Percentiles rank a stretch among this genome's conserved stretches.
Evolutionary conservation across 2,113 vertebrate species (phyloP).

Genomic region (Todiramphus saurophagus): DNA sequence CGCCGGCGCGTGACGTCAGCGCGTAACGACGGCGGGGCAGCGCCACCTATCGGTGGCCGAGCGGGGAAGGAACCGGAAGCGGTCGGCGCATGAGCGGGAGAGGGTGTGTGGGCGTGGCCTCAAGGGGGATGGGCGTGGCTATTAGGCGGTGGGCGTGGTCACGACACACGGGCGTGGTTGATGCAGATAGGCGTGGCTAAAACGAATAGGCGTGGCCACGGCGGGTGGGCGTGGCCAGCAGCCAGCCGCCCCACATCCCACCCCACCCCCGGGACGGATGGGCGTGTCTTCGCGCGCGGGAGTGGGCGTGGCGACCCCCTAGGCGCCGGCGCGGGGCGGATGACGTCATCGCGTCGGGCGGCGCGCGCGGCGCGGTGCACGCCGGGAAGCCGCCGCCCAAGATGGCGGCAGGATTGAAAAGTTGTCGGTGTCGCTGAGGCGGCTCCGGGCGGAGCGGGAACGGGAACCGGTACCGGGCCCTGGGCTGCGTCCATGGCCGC

Average conservation of each 20-base stretch:
- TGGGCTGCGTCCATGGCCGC: neutral
- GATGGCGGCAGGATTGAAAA: constrained; percentile 91
- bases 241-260: no score
- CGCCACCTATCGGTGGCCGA: neutral
- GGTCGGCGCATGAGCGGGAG: neutral
- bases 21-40: rapidly evolving
- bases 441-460: neutral
- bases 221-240: no score
- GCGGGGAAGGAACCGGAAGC: rapidly evolving
- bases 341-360: constrained; percentile 22
- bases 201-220: no score
- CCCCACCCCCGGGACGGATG: no score
- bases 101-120: neutral
- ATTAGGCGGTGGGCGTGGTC: no score
- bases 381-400: constrained; percentile 87
- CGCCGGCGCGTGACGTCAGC: neutral
- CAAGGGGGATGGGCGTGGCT: neutral
- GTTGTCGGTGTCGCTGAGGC: constrained; percentile 60
- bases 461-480: neutral
- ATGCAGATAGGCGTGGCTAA: no score
- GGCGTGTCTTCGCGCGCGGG: no score
- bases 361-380: constrained; percentile 56
- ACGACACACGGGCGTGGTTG: no score
- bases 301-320: neutral
- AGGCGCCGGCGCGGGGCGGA: neutral